Evolutionary conservation across 2,888 invertebrate species (phyloP).

Genomic region (Drosophila rubida): DNA sequence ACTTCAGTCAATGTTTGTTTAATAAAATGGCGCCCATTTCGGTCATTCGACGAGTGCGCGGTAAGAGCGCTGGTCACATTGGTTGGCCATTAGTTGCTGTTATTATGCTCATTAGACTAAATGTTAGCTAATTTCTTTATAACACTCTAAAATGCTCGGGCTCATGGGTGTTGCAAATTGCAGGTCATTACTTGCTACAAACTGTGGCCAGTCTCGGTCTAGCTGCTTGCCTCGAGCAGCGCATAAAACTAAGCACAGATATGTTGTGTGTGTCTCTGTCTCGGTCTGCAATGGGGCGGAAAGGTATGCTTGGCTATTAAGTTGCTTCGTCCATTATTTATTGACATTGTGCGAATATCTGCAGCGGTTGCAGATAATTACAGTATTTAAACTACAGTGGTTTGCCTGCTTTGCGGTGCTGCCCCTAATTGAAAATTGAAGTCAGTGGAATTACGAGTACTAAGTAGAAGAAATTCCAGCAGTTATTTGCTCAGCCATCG

Average conservation of each 20-base stretch:
- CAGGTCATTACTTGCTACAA: slow-evolving; percentile 51
- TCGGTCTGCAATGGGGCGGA: slow-evolving; percentile 4
- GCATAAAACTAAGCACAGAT: slow-evolving; percentile 3
- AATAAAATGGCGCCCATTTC: slow-evolving; percentile 45
- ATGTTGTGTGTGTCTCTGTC: slow-evolving; percentile 3
- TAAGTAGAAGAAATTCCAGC: neutral
- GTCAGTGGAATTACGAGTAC: neutral
- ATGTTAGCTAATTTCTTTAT: slow-evolving; percentile 76
- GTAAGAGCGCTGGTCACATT: slow-evolving; percentile 24
- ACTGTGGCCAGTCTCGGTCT: slow-evolving; percentile 5
- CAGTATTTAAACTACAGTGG: slow-evolving; percentile 11
- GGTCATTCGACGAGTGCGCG: neutral
- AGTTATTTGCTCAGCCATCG: neutral
- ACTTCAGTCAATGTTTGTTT: slow-evolving; percentile 76
- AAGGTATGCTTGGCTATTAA: slow-evolving; percentile 30
- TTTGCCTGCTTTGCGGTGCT: slow-evolving; percentile 7
- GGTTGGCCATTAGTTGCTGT: slow-evolving; percentile 66
- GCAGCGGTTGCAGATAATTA: slow-evolving; percentile 33
- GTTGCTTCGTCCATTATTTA: slow-evolving; percentile 40
- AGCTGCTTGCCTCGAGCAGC: neutral
- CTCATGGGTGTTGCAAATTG: slow-evolving; percentile 61
- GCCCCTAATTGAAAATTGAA: slow-evolving; percentile 3
- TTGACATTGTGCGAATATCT: slow-evolving; percentile 39
- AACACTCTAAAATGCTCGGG: slow-evolving; percentile 71
- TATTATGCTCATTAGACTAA: slow-evolving; percentile 76